Conservation (phyloP, 2,113 vertebrate genomes). For the Promerops cafer region DNA sequence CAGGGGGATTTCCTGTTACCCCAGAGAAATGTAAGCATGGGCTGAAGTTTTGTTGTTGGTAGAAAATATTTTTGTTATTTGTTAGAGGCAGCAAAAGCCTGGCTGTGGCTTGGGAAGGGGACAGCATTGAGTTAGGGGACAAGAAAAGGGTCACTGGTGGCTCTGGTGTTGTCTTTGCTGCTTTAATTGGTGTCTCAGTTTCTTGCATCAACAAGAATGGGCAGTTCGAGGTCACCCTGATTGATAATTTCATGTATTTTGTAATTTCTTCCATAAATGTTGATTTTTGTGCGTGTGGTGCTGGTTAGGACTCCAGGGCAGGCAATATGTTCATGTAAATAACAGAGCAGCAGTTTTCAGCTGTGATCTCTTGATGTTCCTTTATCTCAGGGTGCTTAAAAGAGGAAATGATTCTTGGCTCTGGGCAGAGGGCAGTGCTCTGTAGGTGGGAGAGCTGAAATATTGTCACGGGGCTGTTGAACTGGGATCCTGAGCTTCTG, state of each 20-base stretch:
- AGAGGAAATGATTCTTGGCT: background rate
- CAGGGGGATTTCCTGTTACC: background rate
- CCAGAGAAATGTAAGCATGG: background rate
- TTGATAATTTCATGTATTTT: background rate
- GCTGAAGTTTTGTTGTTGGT: background rate
- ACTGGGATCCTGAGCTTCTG: background rate
- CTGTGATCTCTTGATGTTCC: background rate
- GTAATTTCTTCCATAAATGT: background rate
- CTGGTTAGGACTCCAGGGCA: background rate
- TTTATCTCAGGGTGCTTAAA: background rate
- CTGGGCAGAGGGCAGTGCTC: background rate
- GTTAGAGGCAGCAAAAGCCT: background rate
- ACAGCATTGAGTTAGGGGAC: background rate
- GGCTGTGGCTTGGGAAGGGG: background rate
- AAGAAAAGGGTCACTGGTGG: background rate
- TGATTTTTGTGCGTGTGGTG: background rate
- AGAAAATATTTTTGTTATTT: background rate
- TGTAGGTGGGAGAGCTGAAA: background rate
- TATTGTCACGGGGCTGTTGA: background rate
- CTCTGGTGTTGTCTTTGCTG: background rate
- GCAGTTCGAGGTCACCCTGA: background rate
- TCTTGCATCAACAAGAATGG: background rate
- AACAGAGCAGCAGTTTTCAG: background rate
- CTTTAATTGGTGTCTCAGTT: background rate
- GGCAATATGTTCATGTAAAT: background rate